phyloP scores from a whole-genome alignment of 1,140 invertebrate species.

The Cherax destructor region DNA sequence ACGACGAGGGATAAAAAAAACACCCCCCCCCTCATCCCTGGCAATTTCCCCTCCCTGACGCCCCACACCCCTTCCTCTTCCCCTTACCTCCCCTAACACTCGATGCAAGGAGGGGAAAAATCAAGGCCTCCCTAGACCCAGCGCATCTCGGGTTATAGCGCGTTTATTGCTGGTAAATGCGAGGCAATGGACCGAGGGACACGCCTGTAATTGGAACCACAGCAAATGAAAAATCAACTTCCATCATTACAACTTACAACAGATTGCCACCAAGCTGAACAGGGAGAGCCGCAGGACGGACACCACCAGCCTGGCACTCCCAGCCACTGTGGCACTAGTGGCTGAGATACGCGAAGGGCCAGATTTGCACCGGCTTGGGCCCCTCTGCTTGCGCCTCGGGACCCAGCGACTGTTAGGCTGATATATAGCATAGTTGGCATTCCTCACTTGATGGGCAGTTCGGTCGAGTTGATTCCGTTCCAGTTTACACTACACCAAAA shows the following conservation, averaged over 20 bases:
- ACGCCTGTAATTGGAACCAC: conserved; percentile 62
- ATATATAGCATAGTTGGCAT: conserved; percentile 65
- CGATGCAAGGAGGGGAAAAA: conserved; percentile 63
- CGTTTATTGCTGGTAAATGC: conserved; percentile 67
- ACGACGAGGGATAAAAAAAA: background rate
- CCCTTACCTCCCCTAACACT: background rate
- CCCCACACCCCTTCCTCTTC: background rate
- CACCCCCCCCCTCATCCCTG: background rate
- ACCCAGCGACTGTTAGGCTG: conserved; percentile 58
- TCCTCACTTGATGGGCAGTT: conserved; percentile 65
- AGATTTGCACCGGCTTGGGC: background rate
- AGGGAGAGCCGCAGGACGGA: conserved; percentile 32
- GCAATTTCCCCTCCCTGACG: background rate
- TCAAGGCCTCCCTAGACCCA: conserved; percentile 56
- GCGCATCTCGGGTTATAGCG: conserved; percentile 64
- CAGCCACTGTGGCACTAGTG: background rate
- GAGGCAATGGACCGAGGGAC: conserved; percentile 63
- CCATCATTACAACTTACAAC: conserved; percentile 69
- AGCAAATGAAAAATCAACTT: conserved; percentile 67
- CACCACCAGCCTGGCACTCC: background rate
- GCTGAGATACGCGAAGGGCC: background rate
- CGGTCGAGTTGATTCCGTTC: conserved; percentile 60
- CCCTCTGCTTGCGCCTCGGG: conserved; percentile 2
- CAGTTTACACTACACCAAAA: conserved; percentile 51
- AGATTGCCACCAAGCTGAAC: conserved; percentile 57